Evolutionary conservation across 2,888 invertebrate species (phyloP).

Genomic region (Auanema freiburgensis): DNA sequence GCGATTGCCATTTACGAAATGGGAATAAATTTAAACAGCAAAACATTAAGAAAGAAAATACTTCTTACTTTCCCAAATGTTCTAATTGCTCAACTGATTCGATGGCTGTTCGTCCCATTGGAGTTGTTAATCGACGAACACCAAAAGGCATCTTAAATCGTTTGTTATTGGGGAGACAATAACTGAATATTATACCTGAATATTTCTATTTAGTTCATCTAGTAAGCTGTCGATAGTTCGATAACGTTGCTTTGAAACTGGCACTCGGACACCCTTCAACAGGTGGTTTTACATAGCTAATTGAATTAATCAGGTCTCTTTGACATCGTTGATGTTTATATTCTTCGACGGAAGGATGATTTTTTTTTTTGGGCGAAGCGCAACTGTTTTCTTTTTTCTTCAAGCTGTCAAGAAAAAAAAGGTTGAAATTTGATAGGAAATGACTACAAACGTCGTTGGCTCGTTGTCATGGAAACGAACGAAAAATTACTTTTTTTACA

Average conservation of each 20-base stretch:
- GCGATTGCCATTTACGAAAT: background rate
- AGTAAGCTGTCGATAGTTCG: conserved; percentile 60
- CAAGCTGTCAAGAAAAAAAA: background rate
- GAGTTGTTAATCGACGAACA: conserved; percentile 58
- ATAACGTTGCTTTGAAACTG: conserved; percentile 61
- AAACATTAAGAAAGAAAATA: conserved; percentile 2
- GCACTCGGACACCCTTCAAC: conserved; percentile 61
- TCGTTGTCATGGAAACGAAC: background rate
- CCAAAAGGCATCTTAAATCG: conserved; percentile 49
- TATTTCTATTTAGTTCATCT: conserved; percentile 58
- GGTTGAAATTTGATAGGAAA: conserved; percentile 1
- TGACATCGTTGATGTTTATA: too few species aligned
- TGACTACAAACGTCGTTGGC: background rate
- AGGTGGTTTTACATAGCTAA: background rate
- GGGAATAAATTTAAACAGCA: conserved; percentile 2
- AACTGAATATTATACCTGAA: conserved; percentile 22
- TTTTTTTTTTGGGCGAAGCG: background rate
- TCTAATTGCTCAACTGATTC: conserved; percentile 50
- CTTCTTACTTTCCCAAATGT: conserved; percentile 59
- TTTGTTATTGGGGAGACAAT: background rate
- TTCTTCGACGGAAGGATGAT: background rate
- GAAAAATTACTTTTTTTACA: background rate
- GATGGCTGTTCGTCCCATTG: conserved; percentile 55
- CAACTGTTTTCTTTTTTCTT: background rate
- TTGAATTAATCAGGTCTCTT: background rate